Base-by-base conservation (phyloP, 1,140 invertebrate genomes). In the Apis florea region DNA sequence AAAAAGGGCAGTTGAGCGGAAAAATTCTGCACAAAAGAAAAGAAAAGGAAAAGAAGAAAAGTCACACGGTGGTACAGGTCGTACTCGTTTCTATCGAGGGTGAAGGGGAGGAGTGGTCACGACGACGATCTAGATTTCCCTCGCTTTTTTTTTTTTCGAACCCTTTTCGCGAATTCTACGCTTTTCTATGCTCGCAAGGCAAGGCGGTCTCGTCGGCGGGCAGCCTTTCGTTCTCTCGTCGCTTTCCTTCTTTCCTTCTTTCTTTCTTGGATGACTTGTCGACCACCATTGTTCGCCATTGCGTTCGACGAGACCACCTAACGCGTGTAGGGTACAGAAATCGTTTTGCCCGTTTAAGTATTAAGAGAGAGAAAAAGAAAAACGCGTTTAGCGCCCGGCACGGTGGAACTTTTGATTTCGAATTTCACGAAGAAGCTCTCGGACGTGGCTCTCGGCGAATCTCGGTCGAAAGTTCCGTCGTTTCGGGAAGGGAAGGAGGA, bases 341-440 rank as follows among this genome's bases (percentile, higher is more conserved):
- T n/a, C n/a, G n/a, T n/a, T n/a, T n/a, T n/a, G n/a, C n/a, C n/a
- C n/a, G n/a, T n/a, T n/a, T n/a, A n/a, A n/a, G n/a, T n/a, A n/a
- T n/a, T n/a, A n/a, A n/a, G n/a, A n/a, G n/a, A n/a, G n/a, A n/a
- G n/a, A n/a, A n/a, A n/a, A n/a, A n/a, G n/a, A n/a, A n/a, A n/a
- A n/a, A n/a, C n/a, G n/a, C n/a, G n/a, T n/a, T n/a, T n/a, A n/a
- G 77, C 77, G 75, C 61, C 71, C 78, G 75, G 56, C 78, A 75
- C 82, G 82, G 58, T 68, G 82, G 77, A 81, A 79, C 82, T 81
- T 83, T 83, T 72, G 68, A 72, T 83, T 73, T 83, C 59, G 78
- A 64, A 69, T 69, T 70, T 61, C 69, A 58, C 69, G 63, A 79
- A 79, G 82, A 83, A 79, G 82, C 82, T 83, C 77, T 83, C 82